These are phyloP conservation scores for Thymallus thymallus DNA, from an alignment of 2,113 vertebrate genomes.

Conservation along the genomic window DNA sequence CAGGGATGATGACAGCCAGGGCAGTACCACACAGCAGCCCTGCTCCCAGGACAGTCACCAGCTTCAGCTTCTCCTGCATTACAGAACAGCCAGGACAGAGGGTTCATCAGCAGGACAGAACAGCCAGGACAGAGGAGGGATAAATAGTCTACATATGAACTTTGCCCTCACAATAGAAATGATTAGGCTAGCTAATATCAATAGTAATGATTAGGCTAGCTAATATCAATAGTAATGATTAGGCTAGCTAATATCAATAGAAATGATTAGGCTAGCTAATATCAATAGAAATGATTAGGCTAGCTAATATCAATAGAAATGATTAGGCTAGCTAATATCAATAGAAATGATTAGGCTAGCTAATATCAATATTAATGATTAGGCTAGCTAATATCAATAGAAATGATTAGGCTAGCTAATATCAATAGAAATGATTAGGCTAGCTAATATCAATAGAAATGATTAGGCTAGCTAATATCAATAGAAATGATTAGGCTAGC, in stretches of 20 bases:
- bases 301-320: neutral
- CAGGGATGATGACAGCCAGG: conserved; percentile 94
- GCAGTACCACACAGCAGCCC: conserved; percentile 97
- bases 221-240: neutral
- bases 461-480: neutral
- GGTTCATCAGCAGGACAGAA: too few relatives aligned
- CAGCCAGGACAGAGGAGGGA: neutral
- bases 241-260: neutral
- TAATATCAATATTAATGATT: neutral
- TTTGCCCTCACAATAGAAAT: neutral
- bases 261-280: neutral
- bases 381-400: neutral
- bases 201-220: too few relatives aligned
- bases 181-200: neutral
- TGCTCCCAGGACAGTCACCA: conserved; percentile 94
- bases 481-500: neutral
- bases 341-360: neutral
- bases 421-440: neutral
- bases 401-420: neutral
- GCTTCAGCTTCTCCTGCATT: conserved; percentile 88
- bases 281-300: neutral
- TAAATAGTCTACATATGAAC: neutral
- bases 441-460: neutral
- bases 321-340: neutral
- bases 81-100: conserved; percentile 26